Evolutionary conservation across 2,113 vertebrate species (phyloP), one percentile per base, ranked within the genome.

Genomic region (Syngnathoides biaculeatus): DNA sequence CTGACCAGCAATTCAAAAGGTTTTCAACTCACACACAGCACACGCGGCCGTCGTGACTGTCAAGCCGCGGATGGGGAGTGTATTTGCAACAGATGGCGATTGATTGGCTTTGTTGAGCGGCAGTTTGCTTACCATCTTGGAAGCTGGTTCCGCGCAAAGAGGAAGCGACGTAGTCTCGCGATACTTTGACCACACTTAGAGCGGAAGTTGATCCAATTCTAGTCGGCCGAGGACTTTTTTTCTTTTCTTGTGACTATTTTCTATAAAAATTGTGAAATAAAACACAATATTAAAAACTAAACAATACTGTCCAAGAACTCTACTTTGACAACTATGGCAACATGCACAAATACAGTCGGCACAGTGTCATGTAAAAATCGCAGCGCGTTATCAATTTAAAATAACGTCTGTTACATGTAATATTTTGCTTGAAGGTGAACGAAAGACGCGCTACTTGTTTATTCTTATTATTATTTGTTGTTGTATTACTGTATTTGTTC

Each of bases 101-200:
- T n/a, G 92, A 92, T 93, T 83, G 72, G 1, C 20, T 1, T 19
- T 13, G 3, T 17, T 24, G 9, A 1, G 64, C 70, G 69, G 8
- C 0, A 0, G 0, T 35, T 35, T 35, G 62, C 92, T 88, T 85
- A 93, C 92, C 92, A 93, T 93, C 87, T 92, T 92, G 89, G 82
- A 84, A 75, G 86, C 63, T 58, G 72, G 86, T 91, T 91, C 92
- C 89, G 84, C 63, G 86, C 86, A 76, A 92, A 93, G 84, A 93
- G 92, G 89, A 92, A 91, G 86, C 2, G 0, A 0, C 0, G 0
- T 0, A 0, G 2, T 92, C 87, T 92, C 92, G 91, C 90, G 92
- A 91, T 67, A 84, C 56, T 68, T 79, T 79, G 67, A 52, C 0
- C 1, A 0, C 1, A 5, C 5, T 1, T 20, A 0, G 17, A 71